Conservation (phyloP, 2,113 vertebrate genomes). For the Eretmochelys imbricata region DNA sequence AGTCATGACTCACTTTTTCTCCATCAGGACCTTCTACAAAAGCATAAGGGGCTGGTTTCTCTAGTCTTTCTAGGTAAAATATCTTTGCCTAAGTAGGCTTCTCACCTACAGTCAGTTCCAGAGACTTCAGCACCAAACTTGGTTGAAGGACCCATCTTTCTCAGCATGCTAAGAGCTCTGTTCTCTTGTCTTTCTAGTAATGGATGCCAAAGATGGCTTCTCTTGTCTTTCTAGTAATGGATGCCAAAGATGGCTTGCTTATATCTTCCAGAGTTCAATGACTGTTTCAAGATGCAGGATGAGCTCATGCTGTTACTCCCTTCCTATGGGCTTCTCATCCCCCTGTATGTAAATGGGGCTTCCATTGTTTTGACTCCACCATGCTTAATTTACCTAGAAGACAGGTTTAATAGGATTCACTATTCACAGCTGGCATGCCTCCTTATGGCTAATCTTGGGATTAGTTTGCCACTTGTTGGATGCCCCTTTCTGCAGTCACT, state of each 20-base stretch:
- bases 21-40: background rate
- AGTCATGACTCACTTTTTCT: background rate
- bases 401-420: background rate
- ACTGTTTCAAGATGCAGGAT: background rate
- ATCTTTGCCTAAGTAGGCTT: background rate
- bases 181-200: background rate
- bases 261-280: background rate
- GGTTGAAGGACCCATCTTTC: background rate
- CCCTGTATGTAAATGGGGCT: background rate
- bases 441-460: background rate
- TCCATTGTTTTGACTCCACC: background rate
- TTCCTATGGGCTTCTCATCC: background rate
- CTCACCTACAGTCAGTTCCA: background rate
- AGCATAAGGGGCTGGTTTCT: background rate
- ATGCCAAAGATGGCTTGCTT: background rate
- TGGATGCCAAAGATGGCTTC: background rate
- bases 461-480: background rate
- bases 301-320: background rate
- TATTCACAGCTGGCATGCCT: background rate
- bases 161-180: background rate
- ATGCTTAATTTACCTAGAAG: background rate
- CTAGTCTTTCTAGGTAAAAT: background rate
- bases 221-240: background rate
- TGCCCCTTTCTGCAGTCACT: background rate
- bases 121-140: background rate